Conservation (phyloP, 2,113 vertebrate species). For the Arvicanthis niloticus region DNA sequence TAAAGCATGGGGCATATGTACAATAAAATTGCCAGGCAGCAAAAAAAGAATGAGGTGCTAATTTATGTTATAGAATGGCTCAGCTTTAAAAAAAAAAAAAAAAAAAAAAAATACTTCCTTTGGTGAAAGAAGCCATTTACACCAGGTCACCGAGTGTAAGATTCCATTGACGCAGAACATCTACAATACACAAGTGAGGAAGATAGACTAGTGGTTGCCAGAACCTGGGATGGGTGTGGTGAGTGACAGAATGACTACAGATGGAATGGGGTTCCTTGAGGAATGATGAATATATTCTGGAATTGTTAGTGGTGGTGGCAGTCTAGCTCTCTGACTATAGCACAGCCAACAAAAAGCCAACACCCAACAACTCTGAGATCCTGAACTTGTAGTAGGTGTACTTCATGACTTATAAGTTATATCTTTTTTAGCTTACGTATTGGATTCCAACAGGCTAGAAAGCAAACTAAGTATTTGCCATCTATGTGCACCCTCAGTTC, state of each 20-base stretch:
- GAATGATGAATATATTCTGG: background rate
- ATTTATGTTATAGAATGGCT: background rate
- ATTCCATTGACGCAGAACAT: background rate
- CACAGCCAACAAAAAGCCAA: background rate
- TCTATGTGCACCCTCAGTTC: background rate
- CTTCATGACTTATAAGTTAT: background rate
- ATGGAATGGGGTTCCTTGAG: fast-evolving
- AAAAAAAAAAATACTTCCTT: background rate
- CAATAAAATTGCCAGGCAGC: background rate
- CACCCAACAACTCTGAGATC: too few relatives aligned
- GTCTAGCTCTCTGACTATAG: background rate
- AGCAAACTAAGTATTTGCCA: background rate
- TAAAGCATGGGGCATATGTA: too few relatives aligned
- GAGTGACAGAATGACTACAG: background rate
- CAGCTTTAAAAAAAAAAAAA: too few relatives aligned
- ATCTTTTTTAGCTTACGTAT: background rate
- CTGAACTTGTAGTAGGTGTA: background rate
- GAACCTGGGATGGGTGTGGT: background rate
- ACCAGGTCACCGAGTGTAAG: background rate
- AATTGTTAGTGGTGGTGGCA: background rate
- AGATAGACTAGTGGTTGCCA: background rate
- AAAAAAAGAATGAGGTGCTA: background rate
- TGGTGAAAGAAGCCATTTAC: background rate
- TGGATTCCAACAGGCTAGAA: background rate
- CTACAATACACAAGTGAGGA: background rate